Base-by-base conservation (phyloP, 2,888 invertebrate species). In the Sinodicranocentrus sp. region DNA sequence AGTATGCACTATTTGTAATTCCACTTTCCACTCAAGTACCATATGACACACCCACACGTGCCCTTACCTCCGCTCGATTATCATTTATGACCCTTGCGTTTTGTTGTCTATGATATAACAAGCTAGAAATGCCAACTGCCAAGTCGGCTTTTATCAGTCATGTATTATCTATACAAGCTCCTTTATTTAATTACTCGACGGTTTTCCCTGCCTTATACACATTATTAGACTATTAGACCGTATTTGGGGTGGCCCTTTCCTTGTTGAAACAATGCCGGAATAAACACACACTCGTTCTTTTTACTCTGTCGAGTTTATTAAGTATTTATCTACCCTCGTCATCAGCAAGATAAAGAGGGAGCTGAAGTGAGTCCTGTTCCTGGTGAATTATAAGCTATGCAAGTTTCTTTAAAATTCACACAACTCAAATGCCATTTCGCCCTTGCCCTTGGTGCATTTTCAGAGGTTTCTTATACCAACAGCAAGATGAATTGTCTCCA, bases 31-130 rank as follows among this genome's bases (percentile, higher is more conserved):
- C n/a, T 77, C 57, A 77, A 77, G 77, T 68, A 68, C 77, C 68
- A 68, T 68, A 77, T 77, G 77, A 77, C 77, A 77, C 77, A 77
- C 77, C 77, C 77, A 68, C 77, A 68, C 77, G 77, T 77, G 77
- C 67, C 57, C 57, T 59, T 57, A 63, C 76, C 19, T 19, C 17
- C 21, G 19, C 39, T 25, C 57, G 59, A 77, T 68, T 68, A 77
- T 77, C 77, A 21, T 44, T n/a, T 57, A 54, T 65, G 63, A 61
- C 61, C 61, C 15, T 10, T 15, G n/a, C 48, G 15, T 48, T n/a
- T 10, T n/a, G 15, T 48, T n/a, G n/a, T n/a, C n/a, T n/a, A n/a
- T n/a, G n/a, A n/a, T 48, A n/a, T 48, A 15, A 6, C 61, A 17
- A 28, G 13, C 15, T 75, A 72, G 5, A 17, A 57, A n/a, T 23